Evolutionary conservation across 2,797 vertebrate species (phyloP).

Genomic region (Valencia hispanica): DNA sequence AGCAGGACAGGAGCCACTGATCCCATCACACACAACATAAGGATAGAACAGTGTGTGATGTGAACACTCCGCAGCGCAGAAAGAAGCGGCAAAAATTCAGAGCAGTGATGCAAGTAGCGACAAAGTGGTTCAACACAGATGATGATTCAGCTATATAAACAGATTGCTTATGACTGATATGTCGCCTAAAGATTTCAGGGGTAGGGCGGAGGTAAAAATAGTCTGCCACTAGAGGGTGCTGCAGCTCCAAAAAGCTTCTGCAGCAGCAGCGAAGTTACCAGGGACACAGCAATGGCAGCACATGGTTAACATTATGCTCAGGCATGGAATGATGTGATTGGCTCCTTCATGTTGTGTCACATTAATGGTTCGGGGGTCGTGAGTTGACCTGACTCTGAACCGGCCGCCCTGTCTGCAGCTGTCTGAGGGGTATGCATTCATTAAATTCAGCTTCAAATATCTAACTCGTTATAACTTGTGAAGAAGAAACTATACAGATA

Average conservation of each 20-base stretch:
- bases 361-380: conserved; percentile 23
- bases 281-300: conserved; percentile 3
- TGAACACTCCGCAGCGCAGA: conserved; percentile 12
- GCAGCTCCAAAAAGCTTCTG: conserved; percentile 4
- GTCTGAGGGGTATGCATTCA: not conserved
- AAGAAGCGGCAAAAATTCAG: conserved; percentile 6
- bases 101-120: conserved; percentile 9
- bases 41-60: conserved; percentile 40
- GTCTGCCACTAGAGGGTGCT: conserved; percentile 49
- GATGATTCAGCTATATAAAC: too few relatives aligned
- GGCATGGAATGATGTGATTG: conserved; percentile 42
- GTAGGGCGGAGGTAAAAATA: not conserved
- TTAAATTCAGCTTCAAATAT: not conserved
- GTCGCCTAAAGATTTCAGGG: too few relatives aligned
- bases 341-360: conserved; percentile 32
- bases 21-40: conserved; percentile 40
- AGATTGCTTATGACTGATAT: too few relatives aligned
- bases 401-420: conserved; percentile 20
- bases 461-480: too few relatives aligned
- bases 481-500: not conserved
- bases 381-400: conserved; percentile 46
- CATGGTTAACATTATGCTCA: conserved; percentile 29
- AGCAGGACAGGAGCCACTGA: conserved; percentile 58
- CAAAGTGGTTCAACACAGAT: not conserved
- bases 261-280: not conserved